Percentiles rank a stretch among this genome's conserved stretches.
phyloP scores from a whole-genome alignment of 2,797 vertebrate species.

The Uromys caudimaculatus region DNA sequence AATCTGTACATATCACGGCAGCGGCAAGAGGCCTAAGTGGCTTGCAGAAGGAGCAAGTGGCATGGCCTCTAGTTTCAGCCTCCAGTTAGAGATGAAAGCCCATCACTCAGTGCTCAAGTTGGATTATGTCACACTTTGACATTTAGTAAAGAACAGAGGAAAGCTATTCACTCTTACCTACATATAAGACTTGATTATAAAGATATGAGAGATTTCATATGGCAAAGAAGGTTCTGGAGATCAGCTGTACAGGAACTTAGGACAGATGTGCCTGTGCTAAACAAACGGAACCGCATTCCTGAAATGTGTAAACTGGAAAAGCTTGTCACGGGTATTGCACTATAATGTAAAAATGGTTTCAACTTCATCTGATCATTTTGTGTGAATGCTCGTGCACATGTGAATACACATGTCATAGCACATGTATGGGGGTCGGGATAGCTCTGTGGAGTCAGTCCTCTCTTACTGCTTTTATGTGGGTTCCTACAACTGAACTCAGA shows the following conservation, averaged over 20 bases:
- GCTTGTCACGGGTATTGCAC: neutral
- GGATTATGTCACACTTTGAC: neutral
- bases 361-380: neutral
- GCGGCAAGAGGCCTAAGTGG: neutral
- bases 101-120: neutral
- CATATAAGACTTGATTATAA: neutral
- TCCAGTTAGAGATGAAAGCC: neutral
- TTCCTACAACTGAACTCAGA: neutral
- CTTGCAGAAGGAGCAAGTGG: too few species aligned
- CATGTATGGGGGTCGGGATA: neutral
- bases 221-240: slow-evolving; percentile 7
- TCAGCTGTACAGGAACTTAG: neutral
- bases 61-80: neutral
- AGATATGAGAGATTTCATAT: slow-evolving; percentile 8
- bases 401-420: neutral
- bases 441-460: neutral
- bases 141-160: neutral
- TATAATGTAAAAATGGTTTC: neutral
- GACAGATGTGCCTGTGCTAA: neutral
- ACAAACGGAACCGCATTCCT: neutral
- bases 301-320: neutral
- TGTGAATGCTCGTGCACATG: neutral
- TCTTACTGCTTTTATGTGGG: neutral
- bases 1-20: neutral
- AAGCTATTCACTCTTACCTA: neutral